A percentile compares a stretch with the other conserved stretches of the same genome.
phyloP scores from a whole-genome alignment of 2,797 vertebrate genomes.

The Limnodromus scolopaceus region DNA sequence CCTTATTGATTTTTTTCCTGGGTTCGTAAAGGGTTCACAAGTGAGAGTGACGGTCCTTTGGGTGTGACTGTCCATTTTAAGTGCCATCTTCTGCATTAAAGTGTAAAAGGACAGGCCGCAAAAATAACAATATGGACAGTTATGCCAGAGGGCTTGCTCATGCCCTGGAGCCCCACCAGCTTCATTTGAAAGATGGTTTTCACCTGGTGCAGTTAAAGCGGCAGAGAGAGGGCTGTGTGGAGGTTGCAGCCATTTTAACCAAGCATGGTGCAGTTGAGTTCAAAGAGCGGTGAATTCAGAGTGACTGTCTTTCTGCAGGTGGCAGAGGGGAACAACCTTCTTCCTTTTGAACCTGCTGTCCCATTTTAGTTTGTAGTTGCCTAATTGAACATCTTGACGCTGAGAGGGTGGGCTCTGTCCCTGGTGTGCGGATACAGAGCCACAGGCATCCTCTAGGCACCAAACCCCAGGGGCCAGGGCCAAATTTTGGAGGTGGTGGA shows the following conservation, averaged over 20 bases:
- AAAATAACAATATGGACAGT: not conserved
- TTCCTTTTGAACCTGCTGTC: not conserved
- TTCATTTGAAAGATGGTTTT: not conserved
- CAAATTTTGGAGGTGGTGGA: not conserved
- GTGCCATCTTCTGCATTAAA: not conserved
- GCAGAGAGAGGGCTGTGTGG: not conserved
- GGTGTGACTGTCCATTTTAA: not conserved
- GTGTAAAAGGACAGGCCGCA: not conserved
- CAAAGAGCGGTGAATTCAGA: not conserved
- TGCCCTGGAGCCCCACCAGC: not conserved
- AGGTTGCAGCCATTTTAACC: not conserved
- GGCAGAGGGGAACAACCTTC: not conserved
- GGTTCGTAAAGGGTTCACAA: not conserved
- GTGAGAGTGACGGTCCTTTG: not conserved
- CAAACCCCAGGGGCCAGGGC: rapidly evolving
- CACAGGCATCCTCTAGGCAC: not conserved
- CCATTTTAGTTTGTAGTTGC: not conserved
- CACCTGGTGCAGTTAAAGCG: not conserved
- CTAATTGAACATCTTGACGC: not conserved
- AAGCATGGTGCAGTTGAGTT: rapidly evolving
- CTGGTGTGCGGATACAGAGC: rapidly evolving
- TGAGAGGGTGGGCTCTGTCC: not conserved
- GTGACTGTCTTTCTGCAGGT: not conserved
- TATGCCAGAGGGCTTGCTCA: not conserved
- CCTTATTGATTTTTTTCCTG: not conserved